A percentile compares a stretch with the other conserved stretches of the same genome.
Conservation (phyloP, 2,113 vertebrate genomes). For the Hystrix brachyura region DNA sequence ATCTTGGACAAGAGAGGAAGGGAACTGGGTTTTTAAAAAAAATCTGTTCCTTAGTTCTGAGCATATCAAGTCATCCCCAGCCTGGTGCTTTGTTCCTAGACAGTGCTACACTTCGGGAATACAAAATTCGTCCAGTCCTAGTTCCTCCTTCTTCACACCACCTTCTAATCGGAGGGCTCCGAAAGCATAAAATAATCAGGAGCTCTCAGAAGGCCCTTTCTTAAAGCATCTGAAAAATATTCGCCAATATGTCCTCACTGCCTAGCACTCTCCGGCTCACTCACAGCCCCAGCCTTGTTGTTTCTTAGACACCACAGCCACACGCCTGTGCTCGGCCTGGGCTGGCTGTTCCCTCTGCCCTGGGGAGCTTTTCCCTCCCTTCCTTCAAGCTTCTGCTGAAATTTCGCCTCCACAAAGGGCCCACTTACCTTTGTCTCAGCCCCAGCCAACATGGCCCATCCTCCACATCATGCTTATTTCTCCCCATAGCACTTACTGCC, state of each 20-base stretch:
- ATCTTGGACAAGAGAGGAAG: background rate
- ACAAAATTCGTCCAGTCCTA: no score
- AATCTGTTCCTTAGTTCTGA: background rate
- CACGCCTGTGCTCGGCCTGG: background rate
- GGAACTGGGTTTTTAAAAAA: background rate
- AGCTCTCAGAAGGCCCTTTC: background rate
- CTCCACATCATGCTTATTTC: background rate
- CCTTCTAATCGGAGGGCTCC: background rate
- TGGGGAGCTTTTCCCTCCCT: background rate
- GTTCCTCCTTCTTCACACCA: background rate
- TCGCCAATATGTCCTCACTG: background rate
- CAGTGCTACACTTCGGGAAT: background rate
- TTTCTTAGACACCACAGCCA: background rate
- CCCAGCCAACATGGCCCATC: background rate
- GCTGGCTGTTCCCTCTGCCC: background rate
- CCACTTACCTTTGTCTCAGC: no score
- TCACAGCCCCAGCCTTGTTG: background rate
- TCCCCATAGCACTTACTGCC: background rate
- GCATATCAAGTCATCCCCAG: background rate
- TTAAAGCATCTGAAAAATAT: background rate
- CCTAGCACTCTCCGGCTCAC: rapidly evolving
- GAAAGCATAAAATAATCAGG: background rate
- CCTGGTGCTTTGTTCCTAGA: background rate
- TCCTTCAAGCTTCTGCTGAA: background rate
- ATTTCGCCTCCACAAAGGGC: background rate